Evolutionary conservation across 53 echinoderm and acorn worm species (phyloP), one percentile per base, ranked within the genome.

Genomic region (Patiria pectinifera): DNA sequence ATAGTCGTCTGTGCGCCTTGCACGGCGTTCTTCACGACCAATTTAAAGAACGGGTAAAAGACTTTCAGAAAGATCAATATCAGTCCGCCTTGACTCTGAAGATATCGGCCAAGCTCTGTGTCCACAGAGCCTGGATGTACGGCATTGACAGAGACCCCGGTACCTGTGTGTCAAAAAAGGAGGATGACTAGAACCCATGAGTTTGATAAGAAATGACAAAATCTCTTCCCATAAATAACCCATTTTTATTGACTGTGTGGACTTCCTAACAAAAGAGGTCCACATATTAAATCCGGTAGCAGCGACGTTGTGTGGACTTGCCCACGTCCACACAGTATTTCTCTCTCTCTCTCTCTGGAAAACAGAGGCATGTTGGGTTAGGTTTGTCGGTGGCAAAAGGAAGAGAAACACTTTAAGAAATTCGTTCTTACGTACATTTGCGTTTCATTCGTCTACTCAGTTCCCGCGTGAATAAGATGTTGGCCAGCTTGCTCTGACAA

Each of bases 1-100:
- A 97, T 94, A 45, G 93, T 91, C 0, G 97, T 97, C 83, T 97
- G 97, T 23, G 97, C 94, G 45, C 97, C 97, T 76, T 97, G 93
- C 87, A 85, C 81, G 2, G 95, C 88, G 19, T 93, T 96, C 90
- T 97, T 97, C 69, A 91, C 83, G 62, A 95, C 80, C 66, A 97
- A 82, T 93, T 94, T 93, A 44, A 91, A 80, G 4, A 97, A 76
- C 0, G 97, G 97, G 60, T 80, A 80, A 3, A 80, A 91, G 49
- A 92, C 80, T n/a, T 93, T 76, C 11, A 76, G 76, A 76, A 24
- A n/a, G 21, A 35, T 26, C 62, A 22, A 53, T 2, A 62, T 24
- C 2, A 48, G n/a, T 10, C 80, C 25, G 7, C 62, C 60, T 19
- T 35, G 11, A 1, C 11, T 80, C 46, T 35, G 13, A 6, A 80